Conservation (phyloP, 2,797 vertebrate species). For the Neolamprologus multifasciatus region DNA sequence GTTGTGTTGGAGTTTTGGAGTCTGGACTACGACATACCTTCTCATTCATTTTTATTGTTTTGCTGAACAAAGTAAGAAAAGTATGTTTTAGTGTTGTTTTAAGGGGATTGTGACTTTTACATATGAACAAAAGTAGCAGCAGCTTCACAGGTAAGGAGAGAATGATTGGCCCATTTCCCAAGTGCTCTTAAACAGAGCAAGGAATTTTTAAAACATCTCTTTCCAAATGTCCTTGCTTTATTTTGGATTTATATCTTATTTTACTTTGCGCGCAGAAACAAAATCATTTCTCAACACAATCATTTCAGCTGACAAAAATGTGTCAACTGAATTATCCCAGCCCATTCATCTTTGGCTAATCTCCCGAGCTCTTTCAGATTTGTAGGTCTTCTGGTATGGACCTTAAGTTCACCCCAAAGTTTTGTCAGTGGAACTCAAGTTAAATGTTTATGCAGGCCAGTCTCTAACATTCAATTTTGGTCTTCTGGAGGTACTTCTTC, state of each 20-base stretch:
- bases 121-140: too few relatives aligned
- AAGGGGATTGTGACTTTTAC: too few relatives aligned
- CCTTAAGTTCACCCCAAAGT: background rate
- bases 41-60: background rate
- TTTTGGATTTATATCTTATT: background rate
- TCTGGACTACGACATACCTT: background rate
- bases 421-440: background rate
- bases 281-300: background rate
- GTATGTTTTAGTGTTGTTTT: background rate
- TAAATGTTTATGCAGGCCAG: background rate
- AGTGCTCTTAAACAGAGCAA: too few relatives aligned
- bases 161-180: too few relatives aligned
- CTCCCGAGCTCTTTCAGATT: background rate
- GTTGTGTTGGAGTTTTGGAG: background rate
- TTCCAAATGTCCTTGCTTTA: rapidly evolving
- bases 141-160: too few relatives aligned
- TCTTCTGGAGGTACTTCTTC: background rate
- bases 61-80: background rate
- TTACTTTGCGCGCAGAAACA: rapidly evolving
- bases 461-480: rapidly evolving
- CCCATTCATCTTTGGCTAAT: background rate
- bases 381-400: background rate
- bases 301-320: too few relatives aligned
- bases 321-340: rapidly evolving
- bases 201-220: background rate